Base-by-base conservation (phyloP, 2,113 vertebrate species). In the Phasianus colchicus region DNA sequence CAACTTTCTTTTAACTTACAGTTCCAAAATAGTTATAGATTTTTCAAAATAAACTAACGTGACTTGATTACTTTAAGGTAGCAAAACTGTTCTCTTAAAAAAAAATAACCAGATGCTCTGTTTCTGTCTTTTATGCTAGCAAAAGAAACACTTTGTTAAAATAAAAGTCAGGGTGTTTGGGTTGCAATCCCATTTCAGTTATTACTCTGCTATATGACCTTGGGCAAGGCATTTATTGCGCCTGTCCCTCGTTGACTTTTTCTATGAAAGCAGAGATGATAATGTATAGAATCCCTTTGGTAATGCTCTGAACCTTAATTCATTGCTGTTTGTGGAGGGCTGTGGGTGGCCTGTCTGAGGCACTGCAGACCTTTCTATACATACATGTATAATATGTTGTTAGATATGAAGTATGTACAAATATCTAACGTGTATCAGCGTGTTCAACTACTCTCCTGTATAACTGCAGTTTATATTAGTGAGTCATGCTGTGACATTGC, bases 141-240 rank as follows among this genome's bases (percentile, higher is more conserved):
- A 48, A 55, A 70, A 64, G 75, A 74, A 88, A 65, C 13, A 19
- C 15, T 18, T 29, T 58, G 21, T 95, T 88, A 55, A 86, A 86
- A 91, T 48, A 70, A 80, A 95, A 93, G 65, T 90, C 58, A 47
- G 42, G 38, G 25, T 48, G 24, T 91, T 95, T 91, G 65, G 25
- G 40, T 88, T 95, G 38, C 66, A 74, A 1, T 78, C 1, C 0
- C 60, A 64, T 89, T 78, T 88, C 55, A 11, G 69, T 72, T 91
- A 22, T 32, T 78, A 21, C 64, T 4, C 25, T 67, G 67, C 71
- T 91, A 7, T 11, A 58, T 61, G 79, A 88, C 75, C 72, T 75
- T 76, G 88, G 88, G 52, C 87, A 16, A 83, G 63, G 1, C 1
- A 6, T 60, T 80, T 83, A 47, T 82, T 83, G 67, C 60, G 29